phyloP scores from a whole-genome alignment of 1,140 invertebrate species.

The Periplaneta americana region DNA sequence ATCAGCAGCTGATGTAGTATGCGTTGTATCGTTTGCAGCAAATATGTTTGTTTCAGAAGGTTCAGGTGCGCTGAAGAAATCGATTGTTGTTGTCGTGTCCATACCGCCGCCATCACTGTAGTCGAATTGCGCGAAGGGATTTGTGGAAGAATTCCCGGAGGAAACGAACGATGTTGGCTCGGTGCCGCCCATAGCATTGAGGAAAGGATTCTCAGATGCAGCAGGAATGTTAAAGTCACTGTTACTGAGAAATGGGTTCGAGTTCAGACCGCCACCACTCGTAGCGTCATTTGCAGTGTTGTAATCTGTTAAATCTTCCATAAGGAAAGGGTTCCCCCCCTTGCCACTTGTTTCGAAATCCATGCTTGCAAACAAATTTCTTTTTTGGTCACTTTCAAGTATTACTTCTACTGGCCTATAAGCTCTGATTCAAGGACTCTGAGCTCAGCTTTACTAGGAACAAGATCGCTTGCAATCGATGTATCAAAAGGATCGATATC shows the following conservation, averaged over 20 bases:
- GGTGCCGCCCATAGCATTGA: slow-evolving; percentile 23
- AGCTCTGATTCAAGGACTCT: slow-evolving; percentile 70
- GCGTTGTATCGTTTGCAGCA: background rate
- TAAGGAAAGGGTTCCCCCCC: slow-evolving; percentile 55
- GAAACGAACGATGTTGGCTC: slow-evolving; percentile 7
- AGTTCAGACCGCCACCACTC: slow-evolving; percentile 2
- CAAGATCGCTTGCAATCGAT: slow-evolving; percentile 64
- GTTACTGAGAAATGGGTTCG: slow-evolving; percentile 21
- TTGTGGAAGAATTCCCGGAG: slow-evolving; percentile 28
- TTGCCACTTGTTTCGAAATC: slow-evolving; percentile 15
- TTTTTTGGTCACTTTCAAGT: background rate
- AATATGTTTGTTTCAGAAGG: background rate
- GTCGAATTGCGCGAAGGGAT: slow-evolving; percentile 25
- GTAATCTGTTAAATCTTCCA: slow-evolving; percentile 46
- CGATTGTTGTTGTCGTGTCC: background rate
- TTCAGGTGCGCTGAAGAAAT: background rate
- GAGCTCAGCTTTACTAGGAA: slow-evolving; percentile 70
- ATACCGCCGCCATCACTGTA: background rate
- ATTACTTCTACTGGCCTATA: slow-evolving; percentile 28
- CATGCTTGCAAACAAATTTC: background rate
- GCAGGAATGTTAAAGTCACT: slow-evolving; percentile 13
- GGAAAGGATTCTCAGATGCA: slow-evolving; percentile 27
- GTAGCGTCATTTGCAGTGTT: background rate
- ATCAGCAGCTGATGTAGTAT: background rate
- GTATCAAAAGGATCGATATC: slow-evolving; percentile 73